Percentiles rank a stretch among this genome's conserved stretches.
Conservation (phyloP, 2,888 invertebrate species). For the Tipula helvola region DNA sequence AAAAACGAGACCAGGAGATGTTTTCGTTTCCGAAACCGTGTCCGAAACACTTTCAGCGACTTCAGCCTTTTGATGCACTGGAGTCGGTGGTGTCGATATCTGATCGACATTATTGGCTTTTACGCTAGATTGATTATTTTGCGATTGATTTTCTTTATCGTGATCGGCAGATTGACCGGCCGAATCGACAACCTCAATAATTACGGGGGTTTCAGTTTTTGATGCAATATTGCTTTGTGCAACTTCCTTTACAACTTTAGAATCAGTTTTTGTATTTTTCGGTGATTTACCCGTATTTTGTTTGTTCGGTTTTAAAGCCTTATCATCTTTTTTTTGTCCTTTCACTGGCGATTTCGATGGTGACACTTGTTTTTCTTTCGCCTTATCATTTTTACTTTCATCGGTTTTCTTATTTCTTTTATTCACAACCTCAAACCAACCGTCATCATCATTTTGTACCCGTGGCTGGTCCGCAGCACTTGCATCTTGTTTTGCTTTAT, state of each 20-base stretch:
- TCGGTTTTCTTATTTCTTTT: not conserved
- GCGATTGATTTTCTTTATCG: slow-evolving; percentile 6
- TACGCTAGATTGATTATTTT: not conserved
- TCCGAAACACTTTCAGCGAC: not conserved
- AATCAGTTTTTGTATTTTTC: not conserved
- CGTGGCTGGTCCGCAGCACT: not conserved
- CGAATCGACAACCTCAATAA: not conserved
- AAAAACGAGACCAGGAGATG: not conserved
- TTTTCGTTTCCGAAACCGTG: not conserved
- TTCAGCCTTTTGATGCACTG: not conserved
- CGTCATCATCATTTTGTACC: not conserved
- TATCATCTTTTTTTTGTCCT: not conserved
- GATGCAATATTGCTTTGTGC: not conserved
- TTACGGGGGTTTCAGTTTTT: not conserved
- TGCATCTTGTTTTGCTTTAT: not conserved
- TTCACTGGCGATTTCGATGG: not conserved
- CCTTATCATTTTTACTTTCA: not conserved
- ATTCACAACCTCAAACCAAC: not conserved
- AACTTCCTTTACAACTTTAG: not conserved
- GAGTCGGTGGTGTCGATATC: not conserved
- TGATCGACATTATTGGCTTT: not conserved
- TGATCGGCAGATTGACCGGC: not conserved
- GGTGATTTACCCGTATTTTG: not conserved
- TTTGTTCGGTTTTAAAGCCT: not conserved
- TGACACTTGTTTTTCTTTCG: not conserved